These are phyloP conservation scores for Ptilodon capucinus DNA, from an alignment of 2,888 invertebrate species.

Conservation along the genomic window DNA sequence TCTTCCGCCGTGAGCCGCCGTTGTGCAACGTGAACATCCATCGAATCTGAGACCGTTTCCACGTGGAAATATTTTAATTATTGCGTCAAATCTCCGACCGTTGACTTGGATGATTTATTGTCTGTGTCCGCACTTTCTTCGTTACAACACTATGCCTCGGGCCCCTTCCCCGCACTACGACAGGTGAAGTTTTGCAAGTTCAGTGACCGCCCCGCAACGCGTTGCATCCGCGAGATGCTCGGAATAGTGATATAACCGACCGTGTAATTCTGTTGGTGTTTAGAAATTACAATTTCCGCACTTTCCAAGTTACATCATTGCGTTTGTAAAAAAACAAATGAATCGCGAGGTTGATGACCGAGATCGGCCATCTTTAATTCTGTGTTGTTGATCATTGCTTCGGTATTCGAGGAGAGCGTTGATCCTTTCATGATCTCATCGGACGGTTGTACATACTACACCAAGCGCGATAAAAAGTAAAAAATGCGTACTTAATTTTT, in stretches of 20 bases:
- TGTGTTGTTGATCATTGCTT: constrained; percentile 66
- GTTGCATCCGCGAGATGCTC: constrained; percentile 62
- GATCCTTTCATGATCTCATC: constrained; percentile 81
- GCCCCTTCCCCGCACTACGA: constrained; percentile 57
- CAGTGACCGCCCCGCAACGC: constrained; percentile 65
- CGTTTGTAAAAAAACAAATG: constrained; percentile 56
- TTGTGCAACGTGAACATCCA: constrained; percentile 65
- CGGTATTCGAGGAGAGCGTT: constrained; percentile 69
- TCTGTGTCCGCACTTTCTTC: constrained; percentile 64
- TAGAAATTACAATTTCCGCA: constrained; percentile 75
- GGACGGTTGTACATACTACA: constrained; percentile 39
- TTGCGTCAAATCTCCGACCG: constrained; percentile 36
- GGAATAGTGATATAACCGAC: constrained; percentile 67
- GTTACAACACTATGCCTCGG: constrained; percentile 53
- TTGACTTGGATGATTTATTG: constrained; percentile 33
- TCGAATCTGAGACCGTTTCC: constrained; percentile 58
- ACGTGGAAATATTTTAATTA: constrained; percentile 49
- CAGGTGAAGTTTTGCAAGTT: constrained; percentile 79
- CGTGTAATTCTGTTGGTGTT: constrained; percentile 58
- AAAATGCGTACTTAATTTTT: constrained; percentile 30
- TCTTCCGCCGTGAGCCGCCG: constrained; percentile 64
- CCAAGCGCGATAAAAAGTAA: constrained; percentile 36
- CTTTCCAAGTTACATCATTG: constrained; percentile 78
- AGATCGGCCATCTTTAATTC: constrained; percentile 53
- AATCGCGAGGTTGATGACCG: constrained; percentile 70